Evolutionary conservation across 1,140 invertebrate species (phyloP).

Genomic region (Drosophila punjabiensis): DNA sequence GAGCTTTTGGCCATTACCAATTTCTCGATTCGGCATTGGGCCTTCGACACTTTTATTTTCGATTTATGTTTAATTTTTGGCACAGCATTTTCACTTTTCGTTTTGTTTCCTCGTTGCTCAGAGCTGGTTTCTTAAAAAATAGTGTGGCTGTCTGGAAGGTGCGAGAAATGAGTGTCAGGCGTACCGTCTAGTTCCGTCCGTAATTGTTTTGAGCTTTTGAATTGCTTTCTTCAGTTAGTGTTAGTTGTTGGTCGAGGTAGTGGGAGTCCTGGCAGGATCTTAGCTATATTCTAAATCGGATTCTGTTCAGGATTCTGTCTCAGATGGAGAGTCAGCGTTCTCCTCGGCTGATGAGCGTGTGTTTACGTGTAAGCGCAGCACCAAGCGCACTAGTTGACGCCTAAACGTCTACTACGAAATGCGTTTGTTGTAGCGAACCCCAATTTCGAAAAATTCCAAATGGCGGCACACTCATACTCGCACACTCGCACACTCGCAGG

Average conservation of each 20-base stretch:
- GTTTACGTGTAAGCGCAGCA: conserved; percentile 83
- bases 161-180: conserved; percentile 4
- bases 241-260: conserved; percentile 20
- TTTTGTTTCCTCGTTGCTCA: conserved; percentile 15
- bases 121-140: conserved; percentile 48
- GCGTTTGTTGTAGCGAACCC: conserved; percentile 85
- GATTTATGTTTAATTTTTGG: conserved; percentile 43
- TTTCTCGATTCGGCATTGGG: conserved; percentile 12
- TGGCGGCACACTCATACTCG: conserved; percentile 76
- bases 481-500: conserved; percentile 19
- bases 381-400: conserved; percentile 86
- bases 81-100: conserved; percentile 72
- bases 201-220: conserved; percentile 1
- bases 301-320: conserved; percentile 3
- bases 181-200: not conserved
- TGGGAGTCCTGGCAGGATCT: conserved; percentile 21
- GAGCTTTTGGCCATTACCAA: conserved; percentile 26
- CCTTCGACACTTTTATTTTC: conserved; percentile 42
- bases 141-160: conserved; percentile 31
- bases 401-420: conserved; percentile 86
- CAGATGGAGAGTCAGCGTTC: conserved; percentile 30
- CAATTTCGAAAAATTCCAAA: conserved; percentile 85
- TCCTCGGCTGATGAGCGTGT: conserved; percentile 64
- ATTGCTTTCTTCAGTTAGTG: conserved; percentile 19
- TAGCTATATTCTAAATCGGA: conserved; percentile 3